phyloP scores from a whole-genome alignment of 2,888 invertebrate species.

The Drosophila monieri region DNA sequence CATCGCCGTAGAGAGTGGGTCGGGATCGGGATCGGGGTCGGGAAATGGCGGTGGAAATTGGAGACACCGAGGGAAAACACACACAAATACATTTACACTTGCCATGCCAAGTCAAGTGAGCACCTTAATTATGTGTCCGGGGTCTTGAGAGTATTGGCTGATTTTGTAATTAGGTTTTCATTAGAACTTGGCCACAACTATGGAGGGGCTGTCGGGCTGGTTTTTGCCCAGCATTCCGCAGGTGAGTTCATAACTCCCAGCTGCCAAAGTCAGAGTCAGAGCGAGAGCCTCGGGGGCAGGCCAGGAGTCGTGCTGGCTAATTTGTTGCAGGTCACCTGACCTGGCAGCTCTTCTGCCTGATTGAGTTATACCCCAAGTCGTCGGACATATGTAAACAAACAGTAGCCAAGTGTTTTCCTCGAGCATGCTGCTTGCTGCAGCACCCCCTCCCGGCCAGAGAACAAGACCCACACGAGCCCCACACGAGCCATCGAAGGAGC shows the following conservation, averaged over 20 bases:
- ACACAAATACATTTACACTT: not conserved
- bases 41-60: constrained; percentile 11
- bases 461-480: constrained; percentile 45
- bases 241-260: constrained; percentile 28
- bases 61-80: constrained; percentile 9
- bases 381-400: constrained; percentile 77
- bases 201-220: constrained; percentile 48
- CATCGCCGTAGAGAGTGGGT: constrained; percentile 29
- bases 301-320: constrained; percentile 30
- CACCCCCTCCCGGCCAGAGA: constrained; percentile 27
- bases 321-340: constrained; percentile 68
- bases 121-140: constrained; percentile 80
- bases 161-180: constrained; percentile 81
- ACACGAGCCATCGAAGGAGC: constrained; percentile 61
- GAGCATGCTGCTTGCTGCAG: constrained; percentile 4
- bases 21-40: not conserved
- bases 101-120: constrained; percentile 67
- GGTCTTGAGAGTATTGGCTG: constrained; percentile 81
- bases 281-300: too few relatives aligned
- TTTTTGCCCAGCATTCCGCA: constrained; percentile 30
- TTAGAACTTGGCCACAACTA: constrained; percentile 77
- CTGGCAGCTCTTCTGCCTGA: constrained; percentile 55
- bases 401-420: constrained; percentile 69
- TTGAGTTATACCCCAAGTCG: constrained; percentile 74
- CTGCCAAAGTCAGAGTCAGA: not conserved